These are phyloP conservation scores for Bombyx mandarina DNA, from an alignment of 1,140 invertebrate species.

Conservation along the genomic window DNA sequence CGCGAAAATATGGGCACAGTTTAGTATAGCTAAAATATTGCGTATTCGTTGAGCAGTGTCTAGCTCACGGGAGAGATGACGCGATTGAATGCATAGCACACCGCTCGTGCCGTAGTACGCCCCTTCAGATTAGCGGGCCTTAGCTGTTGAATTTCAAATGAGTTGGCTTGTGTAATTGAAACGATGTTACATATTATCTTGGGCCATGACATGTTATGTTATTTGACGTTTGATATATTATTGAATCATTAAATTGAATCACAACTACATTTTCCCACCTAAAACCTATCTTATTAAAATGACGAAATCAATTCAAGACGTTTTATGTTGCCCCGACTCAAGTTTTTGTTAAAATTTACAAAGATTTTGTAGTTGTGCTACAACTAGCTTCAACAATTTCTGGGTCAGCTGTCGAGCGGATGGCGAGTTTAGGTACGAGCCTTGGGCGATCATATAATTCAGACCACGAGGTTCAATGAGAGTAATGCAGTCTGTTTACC, in stretches of 20 bases:
- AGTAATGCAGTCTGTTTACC: constrained; percentile 59
- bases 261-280: too few relatives aligned
- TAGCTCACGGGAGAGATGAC: constrained; percentile 27
- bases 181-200: too few relatives aligned
- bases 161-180: constrained; percentile 50
- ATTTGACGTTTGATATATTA: too few relatives aligned
- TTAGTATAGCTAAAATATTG: constrained; percentile 32
- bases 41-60: constrained; percentile 22
- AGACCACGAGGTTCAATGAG: constrained; percentile 41
- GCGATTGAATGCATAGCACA: constrained; percentile 37
- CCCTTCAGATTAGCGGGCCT: constrained; percentile 47
- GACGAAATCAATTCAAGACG: too few relatives aligned
- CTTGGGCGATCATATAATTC: constrained; percentile 37
- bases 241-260: too few relatives aligned
- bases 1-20: constrained; percentile 65
- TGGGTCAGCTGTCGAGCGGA: too few relatives aligned
- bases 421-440: constrained; percentile 2
- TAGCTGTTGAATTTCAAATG: constrained; percentile 58
- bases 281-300: too few relatives aligned
- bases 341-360: too few relatives aligned
- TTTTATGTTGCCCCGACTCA: too few relatives aligned
- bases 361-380: too few relatives aligned
- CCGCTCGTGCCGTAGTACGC: constrained; percentile 54
- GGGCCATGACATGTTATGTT: too few relatives aligned
- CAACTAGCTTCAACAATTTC: too few relatives aligned